These are phyloP conservation scores for Panurus biarmicus DNA, from an alignment of 2,113 vertebrate genomes.

Conservation along the genomic window DNA sequence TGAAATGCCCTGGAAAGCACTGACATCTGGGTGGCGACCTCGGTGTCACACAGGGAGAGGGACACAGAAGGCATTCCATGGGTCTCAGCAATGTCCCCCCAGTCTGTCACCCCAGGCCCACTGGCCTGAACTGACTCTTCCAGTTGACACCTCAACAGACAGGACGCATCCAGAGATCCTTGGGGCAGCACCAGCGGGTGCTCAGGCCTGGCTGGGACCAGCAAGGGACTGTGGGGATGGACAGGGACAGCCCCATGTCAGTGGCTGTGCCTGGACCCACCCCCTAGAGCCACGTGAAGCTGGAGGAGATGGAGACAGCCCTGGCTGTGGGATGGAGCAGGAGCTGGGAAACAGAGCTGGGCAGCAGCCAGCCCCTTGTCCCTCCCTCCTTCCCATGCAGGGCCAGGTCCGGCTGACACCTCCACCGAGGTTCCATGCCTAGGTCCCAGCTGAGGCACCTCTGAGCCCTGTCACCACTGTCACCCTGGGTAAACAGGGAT, in stretches of 20 bases:
- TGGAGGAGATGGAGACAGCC: background rate
- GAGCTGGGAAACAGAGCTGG: background rate
- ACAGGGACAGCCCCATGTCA: background rate
- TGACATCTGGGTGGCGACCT: background rate
- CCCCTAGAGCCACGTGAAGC: fast-evolving
- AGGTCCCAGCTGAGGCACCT: background rate
- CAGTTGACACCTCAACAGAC: background rate
- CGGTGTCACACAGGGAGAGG: background rate
- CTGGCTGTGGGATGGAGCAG: background rate
- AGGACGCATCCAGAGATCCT: background rate
- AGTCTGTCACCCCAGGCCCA: background rate
- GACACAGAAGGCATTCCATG: fast-evolving
- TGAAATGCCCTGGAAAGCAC: fast-evolving
- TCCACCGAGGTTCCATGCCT: background rate
- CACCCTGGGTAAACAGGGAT: background rate
- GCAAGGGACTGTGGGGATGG: background rate
- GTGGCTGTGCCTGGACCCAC: fast-evolving
- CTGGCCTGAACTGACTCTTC: background rate
- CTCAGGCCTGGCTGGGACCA: background rate
- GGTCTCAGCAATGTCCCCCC: background rate
- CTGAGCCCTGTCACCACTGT: background rate
- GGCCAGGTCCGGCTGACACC: background rate
- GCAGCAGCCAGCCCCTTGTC: background rate
- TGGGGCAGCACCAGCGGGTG: background rate
- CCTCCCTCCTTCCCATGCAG: background rate